Evolutionary conservation across 2,797 vertebrate species (phyloP).

Genomic region (Gephyroberyx darwinii): DNA sequence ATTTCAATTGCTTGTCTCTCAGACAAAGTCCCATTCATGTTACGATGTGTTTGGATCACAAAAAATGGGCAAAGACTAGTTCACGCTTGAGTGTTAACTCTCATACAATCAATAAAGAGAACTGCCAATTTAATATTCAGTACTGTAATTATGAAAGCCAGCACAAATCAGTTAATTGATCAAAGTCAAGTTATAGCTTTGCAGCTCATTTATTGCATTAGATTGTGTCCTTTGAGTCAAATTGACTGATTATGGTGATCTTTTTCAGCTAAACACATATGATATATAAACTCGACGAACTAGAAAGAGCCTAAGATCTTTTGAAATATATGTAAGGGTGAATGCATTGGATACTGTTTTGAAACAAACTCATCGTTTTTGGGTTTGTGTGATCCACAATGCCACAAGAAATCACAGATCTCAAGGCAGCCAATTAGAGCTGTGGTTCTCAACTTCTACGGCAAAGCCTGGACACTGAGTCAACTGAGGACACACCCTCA

Average conservation of each 20-base stretch:
- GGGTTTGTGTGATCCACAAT: slow-evolving; percentile 36
- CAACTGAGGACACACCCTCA: slow-evolving; percentile 37
- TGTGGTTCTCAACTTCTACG: slow-evolving; percentile 2
- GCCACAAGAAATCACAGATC: slow-evolving; percentile 46
- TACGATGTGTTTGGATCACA: not conserved
- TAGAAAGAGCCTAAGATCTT: not conserved
- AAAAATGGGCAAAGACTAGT: too few relatives aligned
- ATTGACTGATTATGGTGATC: not conserved
- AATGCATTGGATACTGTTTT: slow-evolving; percentile 21
- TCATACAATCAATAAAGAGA: not conserved
- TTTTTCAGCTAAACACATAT: not conserved
- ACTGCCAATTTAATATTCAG: not conserved
- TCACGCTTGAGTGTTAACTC: not conserved
- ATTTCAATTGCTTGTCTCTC: not conserved
- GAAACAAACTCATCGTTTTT: slow-evolving; percentile 21
- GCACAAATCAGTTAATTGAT: not conserved
- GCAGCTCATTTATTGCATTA: slow-evolving; percentile 7
- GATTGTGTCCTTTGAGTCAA: not conserved
- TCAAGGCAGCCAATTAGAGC: slow-evolving; percentile 63
- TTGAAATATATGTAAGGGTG: not conserved
- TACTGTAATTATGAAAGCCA: not conserved
- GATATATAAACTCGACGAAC: not conserved
- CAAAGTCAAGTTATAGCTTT: not conserved
- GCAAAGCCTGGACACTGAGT: slow-evolving; percentile 51
- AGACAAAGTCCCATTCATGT: not conserved